These are phyloP conservation scores for Pseudonaja textilis DNA, from an alignment of 2,113 vertebrate species.

Conservation along the genomic window DNA sequence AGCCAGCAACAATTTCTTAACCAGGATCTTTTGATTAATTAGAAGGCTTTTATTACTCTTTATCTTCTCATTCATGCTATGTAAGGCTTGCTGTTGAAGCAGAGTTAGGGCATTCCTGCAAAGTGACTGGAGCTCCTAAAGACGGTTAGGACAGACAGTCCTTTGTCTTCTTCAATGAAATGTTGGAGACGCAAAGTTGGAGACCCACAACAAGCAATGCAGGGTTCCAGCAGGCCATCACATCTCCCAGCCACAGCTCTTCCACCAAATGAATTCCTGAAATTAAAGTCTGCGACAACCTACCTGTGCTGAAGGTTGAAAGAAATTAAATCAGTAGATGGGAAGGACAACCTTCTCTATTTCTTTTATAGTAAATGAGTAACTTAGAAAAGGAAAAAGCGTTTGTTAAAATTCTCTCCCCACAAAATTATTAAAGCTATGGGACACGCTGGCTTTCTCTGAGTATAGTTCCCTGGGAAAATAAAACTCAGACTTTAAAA, in stretches of 20 bases:
- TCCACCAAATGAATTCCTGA: background rate
- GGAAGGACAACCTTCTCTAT: background rate
- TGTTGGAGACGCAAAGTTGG: background rate
- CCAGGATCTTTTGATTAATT: background rate
- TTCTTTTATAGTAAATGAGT: background rate
- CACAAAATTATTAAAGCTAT: background rate
- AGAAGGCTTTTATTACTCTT: background rate
- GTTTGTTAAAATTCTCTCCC: background rate
- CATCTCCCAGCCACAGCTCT: background rate
- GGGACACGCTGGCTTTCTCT: background rate
- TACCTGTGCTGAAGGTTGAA: background rate
- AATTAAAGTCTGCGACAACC: background rate
- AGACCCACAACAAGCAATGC: background rate
- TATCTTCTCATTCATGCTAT: background rate
- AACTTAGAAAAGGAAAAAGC: background rate
- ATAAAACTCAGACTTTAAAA: background rate
- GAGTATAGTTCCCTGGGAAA: background rate
- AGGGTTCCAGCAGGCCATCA: background rate
- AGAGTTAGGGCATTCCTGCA: background rate
- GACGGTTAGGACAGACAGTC: background rate
- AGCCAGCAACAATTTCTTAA: background rate
- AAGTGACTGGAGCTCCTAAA: background rate
- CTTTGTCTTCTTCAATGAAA: background rate
- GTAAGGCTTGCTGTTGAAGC: background rate
- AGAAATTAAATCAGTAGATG: background rate